Evolutionary conservation across 2,888 invertebrate species (phyloP).

Genomic region (Lasioglossum calceatum): DNA sequence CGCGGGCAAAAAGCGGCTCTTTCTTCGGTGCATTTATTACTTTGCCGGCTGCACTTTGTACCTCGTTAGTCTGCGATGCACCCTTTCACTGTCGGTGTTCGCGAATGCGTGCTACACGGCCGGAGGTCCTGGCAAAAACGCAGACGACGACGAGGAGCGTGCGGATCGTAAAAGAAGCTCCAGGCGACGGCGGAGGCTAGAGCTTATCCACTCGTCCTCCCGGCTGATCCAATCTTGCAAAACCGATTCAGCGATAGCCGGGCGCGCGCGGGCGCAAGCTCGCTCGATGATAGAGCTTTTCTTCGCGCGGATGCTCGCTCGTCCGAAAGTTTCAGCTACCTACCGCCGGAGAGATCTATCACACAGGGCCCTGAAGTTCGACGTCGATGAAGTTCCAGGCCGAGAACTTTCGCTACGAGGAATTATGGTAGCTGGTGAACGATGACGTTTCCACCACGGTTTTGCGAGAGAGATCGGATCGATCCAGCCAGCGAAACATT

Average conservation of each 20-base stretch:
- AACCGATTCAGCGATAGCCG: background rate
- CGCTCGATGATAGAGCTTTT: background rate
- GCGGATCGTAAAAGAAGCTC: background rate
- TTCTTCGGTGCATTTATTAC: slow-evolving; percentile 62
- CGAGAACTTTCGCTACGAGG: background rate
- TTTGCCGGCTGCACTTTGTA: slow-evolving; percentile 61
- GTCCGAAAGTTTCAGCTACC: background rate
- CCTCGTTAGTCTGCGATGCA: slow-evolving; percentile 63
- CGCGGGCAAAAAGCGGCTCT: slow-evolving; percentile 20
- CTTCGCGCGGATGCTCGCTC: background rate
- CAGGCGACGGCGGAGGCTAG: background rate
- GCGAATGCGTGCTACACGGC: slow-evolving; percentile 31
- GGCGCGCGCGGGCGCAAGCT: background rate
- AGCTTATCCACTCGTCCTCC: background rate
- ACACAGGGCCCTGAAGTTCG: background rate
- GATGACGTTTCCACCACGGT: slow-evolving; percentile 1
- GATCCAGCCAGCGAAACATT: background rate
- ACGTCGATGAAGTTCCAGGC: slow-evolving; percentile 1
- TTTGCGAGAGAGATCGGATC: background rate
- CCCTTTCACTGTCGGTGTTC: slow-evolving; percentile 42
- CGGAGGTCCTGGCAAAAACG: slow-evolving; percentile 3
- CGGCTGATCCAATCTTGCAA: background rate
- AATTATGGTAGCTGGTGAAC: background rate
- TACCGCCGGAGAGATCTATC: background rate
- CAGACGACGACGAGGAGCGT: background rate